These are phyloP conservation scores for Chionodraco myersi DNA, from an alignment of 2,113 vertebrate species.

Conservation along the genomic window DNA sequence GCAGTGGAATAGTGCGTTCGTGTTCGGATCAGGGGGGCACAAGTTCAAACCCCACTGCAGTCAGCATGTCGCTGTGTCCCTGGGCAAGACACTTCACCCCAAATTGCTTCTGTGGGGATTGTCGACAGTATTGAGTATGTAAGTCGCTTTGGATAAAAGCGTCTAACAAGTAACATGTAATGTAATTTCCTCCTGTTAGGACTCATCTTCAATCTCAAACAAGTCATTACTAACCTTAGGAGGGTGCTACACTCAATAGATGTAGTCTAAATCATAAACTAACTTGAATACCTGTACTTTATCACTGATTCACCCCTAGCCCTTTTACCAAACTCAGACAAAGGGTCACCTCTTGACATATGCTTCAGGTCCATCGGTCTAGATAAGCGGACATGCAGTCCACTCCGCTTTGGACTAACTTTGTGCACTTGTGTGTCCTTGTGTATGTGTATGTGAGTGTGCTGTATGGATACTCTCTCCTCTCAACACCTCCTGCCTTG, in stretches of 20 bases:
- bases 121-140: too few relatives aligned
- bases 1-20: too few relatives aligned
- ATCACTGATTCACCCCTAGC: slow-evolving; percentile 21
- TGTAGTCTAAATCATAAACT: slow-evolving; percentile 18
- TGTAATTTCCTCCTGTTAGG: slow-evolving; percentile 13
- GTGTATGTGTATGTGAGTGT: slow-evolving; percentile 16
- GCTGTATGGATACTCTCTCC: slow-evolving; percentile 23
- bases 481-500: slow-evolving; percentile 48
- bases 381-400: slow-evolving; percentile 54
- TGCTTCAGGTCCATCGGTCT: slow-evolving; percentile 54
- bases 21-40: too few relatives aligned
- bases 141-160: too few relatives aligned
- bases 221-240: slow-evolving; percentile 35
- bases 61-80: too few relatives aligned
- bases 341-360: slow-evolving; percentile 51
- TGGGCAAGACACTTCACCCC: too few relatives aligned
- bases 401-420: slow-evolving; percentile 48
- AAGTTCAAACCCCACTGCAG: too few relatives aligned
- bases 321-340: slow-evolving; percentile 27
- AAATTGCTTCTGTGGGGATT: too few relatives aligned
- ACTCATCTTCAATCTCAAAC: slow-evolving; percentile 20
- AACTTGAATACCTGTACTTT: slow-evolving; percentile 12
- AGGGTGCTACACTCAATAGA: slow-evolving; percentile 19
- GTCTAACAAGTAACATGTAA: too few relatives aligned
- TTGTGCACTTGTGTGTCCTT: slow-evolving; percentile 10